Evolutionary conservation across 2,113 vertebrate genomes (phyloP), one percentile per base, ranked within the genome.

Genomic region (Mungos mungo): DNA sequence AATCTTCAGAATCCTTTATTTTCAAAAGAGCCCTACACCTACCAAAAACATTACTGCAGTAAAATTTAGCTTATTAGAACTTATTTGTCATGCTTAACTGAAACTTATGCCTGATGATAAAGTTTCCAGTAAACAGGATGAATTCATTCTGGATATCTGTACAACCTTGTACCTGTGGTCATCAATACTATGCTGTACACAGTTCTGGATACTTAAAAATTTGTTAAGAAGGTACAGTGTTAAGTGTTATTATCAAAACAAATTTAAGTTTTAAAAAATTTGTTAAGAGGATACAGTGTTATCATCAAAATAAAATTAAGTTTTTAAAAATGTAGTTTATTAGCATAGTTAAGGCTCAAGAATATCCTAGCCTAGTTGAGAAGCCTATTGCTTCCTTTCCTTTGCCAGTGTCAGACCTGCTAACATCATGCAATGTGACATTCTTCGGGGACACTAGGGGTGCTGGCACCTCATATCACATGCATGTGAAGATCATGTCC

Each of bases 181-280:
- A 12, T 9, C 2, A 1, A 1, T 38, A 33, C 52, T 27, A 52
- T n/a, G 19, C 2, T 15, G 10, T 47, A 7, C 9, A 47, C 27
- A 47, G 4, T 47, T 77, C 41, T 77, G 74, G 27, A 31, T 47
- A 47, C 86, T 60, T 88, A 33, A 23, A 33, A 45, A 9, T 45
- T 33, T 27, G 31, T 45, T 45, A 41, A 74, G 38, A 77, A 41
- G 74, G 27, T 31, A 18, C 16, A 77, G 74, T 77, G 74, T 77
- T 77, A 50, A 33, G 25, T 38, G 27, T 72, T 92, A 27, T 92
- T 81, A 54, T 35, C 21, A 63, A 68, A 35, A 57, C 35, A 63
- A 65, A 65, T 71, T n/a, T 31, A n/a, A 54, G 35, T 66, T 41
- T 41, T 5, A 41, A 33, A 21, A 33, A 45, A 9, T 41, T 33